These are phyloP conservation scores for Cottoperca gobio DNA, from an alignment of 2,797 vertebrate species.

Conservation along the genomic window DNA sequence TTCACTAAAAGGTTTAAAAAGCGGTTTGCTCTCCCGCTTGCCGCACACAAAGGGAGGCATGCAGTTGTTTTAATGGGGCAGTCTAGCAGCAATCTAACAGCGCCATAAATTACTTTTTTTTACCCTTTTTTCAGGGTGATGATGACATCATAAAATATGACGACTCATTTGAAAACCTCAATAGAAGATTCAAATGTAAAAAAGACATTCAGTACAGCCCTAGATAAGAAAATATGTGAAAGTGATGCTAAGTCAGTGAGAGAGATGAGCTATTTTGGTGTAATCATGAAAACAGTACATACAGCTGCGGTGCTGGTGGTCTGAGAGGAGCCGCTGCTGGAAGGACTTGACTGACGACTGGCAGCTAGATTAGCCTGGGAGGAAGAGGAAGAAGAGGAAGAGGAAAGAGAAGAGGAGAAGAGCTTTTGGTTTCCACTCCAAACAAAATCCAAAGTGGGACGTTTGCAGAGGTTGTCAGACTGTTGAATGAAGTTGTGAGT, in stretches of 20 bases:
- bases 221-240: neutral
- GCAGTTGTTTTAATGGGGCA: too few relatives aligned
- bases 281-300: constrained; percentile 1
- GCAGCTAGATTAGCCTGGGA: constrained; percentile 93
- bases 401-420: neutral
- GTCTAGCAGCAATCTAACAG: too few relatives aligned
- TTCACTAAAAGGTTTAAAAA: too few relatives aligned
- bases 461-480: constrained; percentile 1
- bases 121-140: too few relatives aligned
- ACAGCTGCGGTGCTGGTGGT: constrained; percentile 87
- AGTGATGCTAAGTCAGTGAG: neutral
- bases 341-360: constrained; percentile 94
- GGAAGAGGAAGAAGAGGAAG: constrained; percentile 6
- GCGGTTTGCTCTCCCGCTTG: too few relatives aligned
- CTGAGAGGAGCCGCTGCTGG: constrained; percentile 90
- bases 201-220: too few relatives aligned
- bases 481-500: neutral
- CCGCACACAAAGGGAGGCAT: too few relatives aligned
- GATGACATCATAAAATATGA: too few relatives aligned
- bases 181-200: too few relatives aligned
- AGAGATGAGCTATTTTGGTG: neutral
- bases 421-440: constrained; percentile 3
- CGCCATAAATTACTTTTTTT: too few relatives aligned
- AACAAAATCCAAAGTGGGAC: neutral
- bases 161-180: too few relatives aligned